Evolutionary conservation across 2,113 vertebrate genomes (phyloP).

Genomic region (Syngnathus floridae): DNA sequence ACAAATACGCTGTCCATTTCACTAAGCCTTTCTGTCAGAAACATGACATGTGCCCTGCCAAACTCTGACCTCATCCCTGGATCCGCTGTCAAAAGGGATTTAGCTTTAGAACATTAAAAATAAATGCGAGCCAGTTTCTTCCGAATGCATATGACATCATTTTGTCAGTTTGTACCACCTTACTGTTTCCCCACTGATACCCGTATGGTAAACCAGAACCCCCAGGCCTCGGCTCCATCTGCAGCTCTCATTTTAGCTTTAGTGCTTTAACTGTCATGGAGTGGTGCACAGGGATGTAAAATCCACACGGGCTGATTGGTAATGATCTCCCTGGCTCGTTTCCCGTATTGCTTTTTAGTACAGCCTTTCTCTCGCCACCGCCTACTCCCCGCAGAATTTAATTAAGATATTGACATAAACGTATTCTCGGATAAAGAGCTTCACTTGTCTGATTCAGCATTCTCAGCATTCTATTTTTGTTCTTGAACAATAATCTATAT

Average conservation of each 20-base stretch:
- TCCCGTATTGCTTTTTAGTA: conserved; percentile 58
- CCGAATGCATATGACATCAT: conserved; percentile 13
- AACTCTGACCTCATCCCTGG: conserved; percentile 20
- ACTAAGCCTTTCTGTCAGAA: conserved; percentile 29
- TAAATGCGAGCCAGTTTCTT: neutral
- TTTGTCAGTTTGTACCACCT: conserved; percentile 23
- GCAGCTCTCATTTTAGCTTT: conserved; percentile 38
- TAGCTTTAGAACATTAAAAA: conserved; percentile 1
- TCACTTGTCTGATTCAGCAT: conserved; percentile 35
- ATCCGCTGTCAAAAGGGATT: conserved; percentile 45
- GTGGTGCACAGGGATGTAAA: conserved; percentile 46
- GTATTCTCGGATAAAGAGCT: conserved; percentile 46
- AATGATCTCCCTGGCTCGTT: conserved; percentile 59
- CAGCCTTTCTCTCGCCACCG: conserved; percentile 24
- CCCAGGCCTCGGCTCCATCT: conserved; percentile 11
- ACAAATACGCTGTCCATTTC: conserved; percentile 5
- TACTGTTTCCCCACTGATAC: conserved; percentile 25
- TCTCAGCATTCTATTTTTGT: conserved; percentile 20
- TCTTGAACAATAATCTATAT: conserved; percentile 5
- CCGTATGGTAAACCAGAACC: conserved; percentile 39
- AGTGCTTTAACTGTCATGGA: conserved; percentile 55
- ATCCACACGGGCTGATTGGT: conserved; percentile 54
- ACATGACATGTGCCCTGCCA: conserved; percentile 19
- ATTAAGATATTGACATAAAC: conserved; percentile 66
- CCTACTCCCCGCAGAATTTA: conserved; percentile 48